phyloP scores from a whole-genome alignment of 2,113 vertebrate genomes.

The Cyprinus carpio region DNA sequence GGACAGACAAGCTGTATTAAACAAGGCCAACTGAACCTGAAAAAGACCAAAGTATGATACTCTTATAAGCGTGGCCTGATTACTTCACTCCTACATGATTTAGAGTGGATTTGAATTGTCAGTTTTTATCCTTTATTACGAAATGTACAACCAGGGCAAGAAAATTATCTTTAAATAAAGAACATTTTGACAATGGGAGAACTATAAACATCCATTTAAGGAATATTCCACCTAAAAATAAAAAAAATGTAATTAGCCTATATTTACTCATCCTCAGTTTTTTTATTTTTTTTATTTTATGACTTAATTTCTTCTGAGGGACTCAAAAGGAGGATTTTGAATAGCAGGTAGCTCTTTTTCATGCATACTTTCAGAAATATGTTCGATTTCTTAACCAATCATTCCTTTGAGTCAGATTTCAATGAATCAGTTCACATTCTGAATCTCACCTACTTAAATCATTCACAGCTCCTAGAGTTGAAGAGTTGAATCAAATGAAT shows the following conservation, averaged over 20 bases:
- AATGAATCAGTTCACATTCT: not conserved
- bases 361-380: not conserved
- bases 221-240: not conserved
- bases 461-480: not conserved
- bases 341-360: not conserved
- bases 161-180: not conserved
- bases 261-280: not conserved
- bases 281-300: not conserved
- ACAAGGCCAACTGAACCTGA: conserved; percentile 6
- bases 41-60: not conserved
- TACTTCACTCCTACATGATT: not conserved
- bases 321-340: not conserved
- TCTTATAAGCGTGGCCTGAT: not conserved
- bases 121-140: not conserved
- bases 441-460: not conserved
- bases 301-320: not conserved
- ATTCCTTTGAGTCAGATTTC: not conserved
- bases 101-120: not conserved
- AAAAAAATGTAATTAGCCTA: not conserved
- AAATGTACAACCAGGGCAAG: not conserved
- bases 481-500: not conserved
- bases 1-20: not conserved
- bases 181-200: not conserved
- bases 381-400: not conserved
- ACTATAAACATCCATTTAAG: not conserved